A percentile compares a stretch with the other conserved stretches of the same genome.
Conservation (phyloP, 2,113 vertebrate species). For the Chelonoidis abingdonii region DNA sequence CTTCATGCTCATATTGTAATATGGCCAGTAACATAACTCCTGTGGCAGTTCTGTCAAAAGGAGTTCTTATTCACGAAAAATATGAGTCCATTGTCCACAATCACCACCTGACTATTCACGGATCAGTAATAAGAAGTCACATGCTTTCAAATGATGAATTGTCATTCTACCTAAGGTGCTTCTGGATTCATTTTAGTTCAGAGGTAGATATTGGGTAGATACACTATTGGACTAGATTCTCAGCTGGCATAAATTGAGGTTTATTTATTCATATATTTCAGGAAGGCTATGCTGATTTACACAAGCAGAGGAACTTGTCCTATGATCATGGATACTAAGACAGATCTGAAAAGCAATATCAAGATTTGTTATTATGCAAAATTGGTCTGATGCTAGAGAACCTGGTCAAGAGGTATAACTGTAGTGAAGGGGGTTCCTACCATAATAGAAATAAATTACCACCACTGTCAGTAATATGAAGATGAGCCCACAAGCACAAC, state of each 20-base stretch:
- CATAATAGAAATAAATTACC: background rate
- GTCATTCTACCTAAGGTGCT: background rate
- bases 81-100: background rate
- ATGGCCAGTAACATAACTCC: background rate
- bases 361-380: background rate
- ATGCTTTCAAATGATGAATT: background rate
- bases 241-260: background rate
- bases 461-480: background rate
- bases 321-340: background rate
- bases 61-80: background rate
- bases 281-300: too few species aligned
- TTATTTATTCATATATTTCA: too few species aligned
- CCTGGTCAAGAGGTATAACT: background rate
- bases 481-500: background rate
- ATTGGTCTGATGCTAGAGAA: background rate
- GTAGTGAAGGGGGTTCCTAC: background rate
- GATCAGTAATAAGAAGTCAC: background rate
- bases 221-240: background rate
- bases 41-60: constrained; percentile 8
- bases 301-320: too few species aligned
- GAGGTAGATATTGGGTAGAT: background rate
- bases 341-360: background rate
- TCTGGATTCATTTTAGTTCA: background rate
- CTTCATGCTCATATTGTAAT: background rate
- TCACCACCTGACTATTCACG: background rate